Conservation (phyloP, 2,797 vertebrate species). For the Hozukius guyotensis region DNA sequence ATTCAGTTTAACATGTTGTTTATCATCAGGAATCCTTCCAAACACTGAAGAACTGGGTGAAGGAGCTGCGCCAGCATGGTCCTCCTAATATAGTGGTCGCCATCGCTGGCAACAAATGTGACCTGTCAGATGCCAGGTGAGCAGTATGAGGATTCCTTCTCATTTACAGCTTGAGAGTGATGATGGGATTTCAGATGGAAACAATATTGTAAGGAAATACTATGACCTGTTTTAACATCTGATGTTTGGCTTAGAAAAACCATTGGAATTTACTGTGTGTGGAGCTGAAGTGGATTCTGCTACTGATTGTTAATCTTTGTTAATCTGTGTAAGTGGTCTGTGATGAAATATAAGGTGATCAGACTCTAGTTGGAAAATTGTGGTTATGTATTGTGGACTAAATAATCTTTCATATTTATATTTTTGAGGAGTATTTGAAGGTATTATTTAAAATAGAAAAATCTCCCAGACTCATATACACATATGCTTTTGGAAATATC, state of each 20-base stretch:
- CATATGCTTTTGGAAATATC: background rate
- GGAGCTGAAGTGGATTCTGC: background rate
- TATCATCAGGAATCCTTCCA: constrained; percentile 92
- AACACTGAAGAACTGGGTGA: constrained; percentile 98
- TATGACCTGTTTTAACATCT: constrained; percentile 6
- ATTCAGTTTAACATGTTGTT: background rate
- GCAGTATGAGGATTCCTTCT: background rate
- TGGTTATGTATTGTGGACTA: background rate
- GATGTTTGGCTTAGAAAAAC: background rate
- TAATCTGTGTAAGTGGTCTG: background rate
- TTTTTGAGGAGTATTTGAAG: background rate
- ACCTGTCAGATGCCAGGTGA: constrained; percentile 94
- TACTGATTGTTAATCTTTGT: too few species aligned
- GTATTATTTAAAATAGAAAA: background rate
- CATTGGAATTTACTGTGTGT: background rate
- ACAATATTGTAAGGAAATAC: background rate
- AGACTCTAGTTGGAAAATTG: background rate
- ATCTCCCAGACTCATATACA: background rate
- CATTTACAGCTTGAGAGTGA: background rate
- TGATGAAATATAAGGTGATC: background rate
- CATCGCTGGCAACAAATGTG: constrained; percentile 98
- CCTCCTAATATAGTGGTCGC: constrained; percentile 98
- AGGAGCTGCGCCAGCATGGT: constrained; percentile 96
- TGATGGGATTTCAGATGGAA: background rate
- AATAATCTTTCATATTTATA: constrained; percentile 2